phyloP scores from a whole-genome alignment of 2,797 vertebrate genomes.

The Sciaenops ocellatus region DNA sequence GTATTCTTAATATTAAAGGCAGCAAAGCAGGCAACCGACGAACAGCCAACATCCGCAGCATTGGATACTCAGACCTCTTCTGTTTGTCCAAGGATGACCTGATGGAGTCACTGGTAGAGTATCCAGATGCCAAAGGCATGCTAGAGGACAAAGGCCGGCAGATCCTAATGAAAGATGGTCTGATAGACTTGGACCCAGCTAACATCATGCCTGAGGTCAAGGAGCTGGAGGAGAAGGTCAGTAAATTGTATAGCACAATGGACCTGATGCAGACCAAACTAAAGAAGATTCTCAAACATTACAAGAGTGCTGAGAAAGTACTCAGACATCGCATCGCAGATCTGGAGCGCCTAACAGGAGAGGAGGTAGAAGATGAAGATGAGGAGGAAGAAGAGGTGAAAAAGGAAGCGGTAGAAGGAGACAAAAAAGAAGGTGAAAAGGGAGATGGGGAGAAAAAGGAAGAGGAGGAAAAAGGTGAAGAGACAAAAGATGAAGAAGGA shows the following conservation, averaged over 20 bases:
- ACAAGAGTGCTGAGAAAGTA: slow-evolving; percentile 85
- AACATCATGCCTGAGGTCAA: slow-evolving; percentile 90
- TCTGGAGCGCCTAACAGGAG: slow-evolving; percentile 86
- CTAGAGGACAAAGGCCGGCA: slow-evolving; percentile 96
- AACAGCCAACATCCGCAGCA: slow-evolving; percentile 97
- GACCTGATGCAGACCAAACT: slow-evolving; percentile 91
- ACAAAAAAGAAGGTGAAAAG: slow-evolving; percentile 32
- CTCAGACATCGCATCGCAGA: slow-evolving; percentile 87
- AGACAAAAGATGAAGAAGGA: slow-evolving; percentile 3
- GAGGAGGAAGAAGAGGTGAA: slow-evolving; percentile 71
- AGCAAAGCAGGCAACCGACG: slow-evolving; percentile 97
- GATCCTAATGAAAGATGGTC: slow-evolving; percentile 95
- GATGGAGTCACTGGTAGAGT: slow-evolving; percentile 96
- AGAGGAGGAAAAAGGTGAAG: neutral
- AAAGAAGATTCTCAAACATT: slow-evolving; percentile 89
- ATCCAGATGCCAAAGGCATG: slow-evolving; percentile 96
- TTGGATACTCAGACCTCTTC: slow-evolving; percentile 98
- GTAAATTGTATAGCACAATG: slow-evolving; percentile 86
- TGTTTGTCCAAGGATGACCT: slow-evolving; percentile 98
- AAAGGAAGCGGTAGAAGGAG: slow-evolving; percentile 32
- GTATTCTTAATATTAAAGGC: slow-evolving; percentile 98
- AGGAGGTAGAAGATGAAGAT: slow-evolving; percentile 79
- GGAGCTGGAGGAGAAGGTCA: slow-evolving; percentile 92
- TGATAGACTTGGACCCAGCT: slow-evolving; percentile 91
- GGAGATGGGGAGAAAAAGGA: slow-evolving; percentile 26